Base-by-base conservation (phyloP, 2,888 invertebrate genomes). In the Xestia sexstrigata region DNA sequence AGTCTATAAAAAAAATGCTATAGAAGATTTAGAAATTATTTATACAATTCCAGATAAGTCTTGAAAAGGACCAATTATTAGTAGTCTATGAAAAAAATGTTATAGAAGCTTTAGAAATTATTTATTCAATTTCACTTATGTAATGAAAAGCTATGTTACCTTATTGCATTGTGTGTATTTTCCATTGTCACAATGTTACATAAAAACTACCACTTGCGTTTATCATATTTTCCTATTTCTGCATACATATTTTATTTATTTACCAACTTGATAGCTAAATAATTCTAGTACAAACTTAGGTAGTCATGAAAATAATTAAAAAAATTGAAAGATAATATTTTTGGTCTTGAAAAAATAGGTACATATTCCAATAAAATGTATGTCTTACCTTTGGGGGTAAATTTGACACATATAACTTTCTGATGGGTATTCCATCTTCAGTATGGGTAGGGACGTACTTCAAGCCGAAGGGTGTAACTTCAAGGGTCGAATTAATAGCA, bases 341-440 rank as follows among this genome's bases (percentile, higher is more conserved):
- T 17, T 4, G 20, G 3, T 60, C 30, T 23, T 23, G 30, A 70
- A 45, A 71, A 49, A 20, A 47, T 55, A 55, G 55, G 26, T 58
- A 17, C n/a, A n/a, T n/a, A n/a, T 26, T 26, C 23, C 9, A 39
- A 1, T 39, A 63, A 39, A 67, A 60, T 60, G 2, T 69, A 0
- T 35, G 73, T 70, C 93, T 93, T 93, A 97, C 97, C 92, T 97
- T 96, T 79, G 96, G 94, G 80, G 97, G 97, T 88, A 97, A 93
- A 91, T 97, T 97, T 35, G 97, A 95, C 79, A 97, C 95, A 89
- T 97, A 97, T 76, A 97, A 90, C 91, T 97, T 97, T 89, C 97
- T 94, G 85, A 97, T 97, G 30, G 97, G 97, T 90, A 97, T 96
- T 78, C 97, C 97, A 92, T 97, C 97, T 92, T 97, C 96, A 55